Evolutionary conservation across 2,888 invertebrate species (phyloP).

Genomic region (Phortica okadai): DNA sequence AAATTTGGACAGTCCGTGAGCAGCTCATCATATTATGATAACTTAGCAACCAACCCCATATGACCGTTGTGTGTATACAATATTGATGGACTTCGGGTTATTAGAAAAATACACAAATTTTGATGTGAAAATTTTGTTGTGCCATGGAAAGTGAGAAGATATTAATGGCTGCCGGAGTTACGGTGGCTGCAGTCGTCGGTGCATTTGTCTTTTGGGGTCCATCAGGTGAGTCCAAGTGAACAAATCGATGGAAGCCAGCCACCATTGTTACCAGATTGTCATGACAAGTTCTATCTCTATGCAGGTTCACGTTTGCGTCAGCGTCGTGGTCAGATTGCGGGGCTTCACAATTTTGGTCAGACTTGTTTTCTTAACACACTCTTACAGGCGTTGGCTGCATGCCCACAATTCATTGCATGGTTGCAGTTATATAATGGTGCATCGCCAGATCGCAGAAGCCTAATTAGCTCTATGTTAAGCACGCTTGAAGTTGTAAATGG

Average conservation of each 20-base stretch:
- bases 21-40: too few relatives aligned
- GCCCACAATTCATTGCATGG: slow-evolving; percentile 90
- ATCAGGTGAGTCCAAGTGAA: slow-evolving; percentile 68
- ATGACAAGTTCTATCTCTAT: slow-evolving; percentile 37
- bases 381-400: slow-evolving; percentile 92
- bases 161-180: slow-evolving; percentile 86
- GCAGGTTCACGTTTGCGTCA: slow-evolving; percentile 78
- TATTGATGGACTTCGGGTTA: too few relatives aligned
- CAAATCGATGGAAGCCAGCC: not conserved
- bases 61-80: too few relatives aligned
- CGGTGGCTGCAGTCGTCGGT: slow-evolving; percentile 87
- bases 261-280: too few relatives aligned
- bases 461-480: slow-evolving; percentile 85
- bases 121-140: slow-evolving; percentile 4
- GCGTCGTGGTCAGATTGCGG: slow-evolving; percentile 86
- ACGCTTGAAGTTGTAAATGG: slow-evolving; percentile 83
- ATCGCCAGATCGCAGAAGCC: slow-evolving; percentile 82
- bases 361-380: slow-evolving; percentile 96
- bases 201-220: slow-evolving; percentile 89
- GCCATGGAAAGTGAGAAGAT: slow-evolving; percentile 82
- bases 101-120: slow-evolving; percentile 22
- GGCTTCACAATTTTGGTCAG: slow-evolving; percentile 92
- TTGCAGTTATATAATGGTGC: slow-evolving; percentile 81
- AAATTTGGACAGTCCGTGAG: too few relatives aligned
- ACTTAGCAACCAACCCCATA: too few relatives aligned